Percentiles rank a stretch among this genome's conserved stretches.
phyloP scores from a whole-genome alignment of 2,888 invertebrate genomes.

The Yponomeuta cagnagella region DNA sequence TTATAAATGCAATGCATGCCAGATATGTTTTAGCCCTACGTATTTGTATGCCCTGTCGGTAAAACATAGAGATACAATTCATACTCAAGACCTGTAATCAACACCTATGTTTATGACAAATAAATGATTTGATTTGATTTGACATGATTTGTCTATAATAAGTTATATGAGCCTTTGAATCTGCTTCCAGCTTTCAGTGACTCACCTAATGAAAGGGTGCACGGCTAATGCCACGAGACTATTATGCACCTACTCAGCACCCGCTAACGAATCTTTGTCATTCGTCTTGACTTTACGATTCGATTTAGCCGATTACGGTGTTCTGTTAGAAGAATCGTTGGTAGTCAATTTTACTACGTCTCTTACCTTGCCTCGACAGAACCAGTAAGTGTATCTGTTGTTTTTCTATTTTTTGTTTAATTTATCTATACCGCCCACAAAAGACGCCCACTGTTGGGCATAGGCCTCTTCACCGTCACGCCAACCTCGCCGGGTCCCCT shows the following conservation, averaged over 20 bases:
- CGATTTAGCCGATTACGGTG: conserved; percentile 44
- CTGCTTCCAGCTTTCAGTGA: conserved; percentile 36
- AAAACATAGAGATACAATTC: no score
- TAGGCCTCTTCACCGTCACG: no score
- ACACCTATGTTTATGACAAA: no score
- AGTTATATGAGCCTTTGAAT: background rate
- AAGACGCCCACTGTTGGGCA: no score
- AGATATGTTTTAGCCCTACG: no score
- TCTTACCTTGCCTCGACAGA: background rate
- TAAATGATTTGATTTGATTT: no score
- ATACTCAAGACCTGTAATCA: no score
- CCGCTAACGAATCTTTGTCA: conserved; percentile 41
- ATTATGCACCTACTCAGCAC: conserved; percentile 39
- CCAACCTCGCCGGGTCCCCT: no score
- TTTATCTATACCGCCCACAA: no score
- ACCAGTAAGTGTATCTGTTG: background rate
- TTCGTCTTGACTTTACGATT: conserved; percentile 40
- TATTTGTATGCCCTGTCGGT: no score
- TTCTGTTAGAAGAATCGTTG: conserved; percentile 17
- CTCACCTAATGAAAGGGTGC: conserved; percentile 40
- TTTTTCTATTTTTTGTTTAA: background rate
- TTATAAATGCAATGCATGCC: no score
- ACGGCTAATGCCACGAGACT: conserved; percentile 21
- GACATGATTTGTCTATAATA: no score
- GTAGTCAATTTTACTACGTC: background rate